Percentiles rank a stretch among this genome's conserved stretches.
These are phyloP conservation scores for Rhabdomys pumilio DNA, from an alignment of 2,797 vertebrate genomes.

Conservation along the genomic window DNA sequence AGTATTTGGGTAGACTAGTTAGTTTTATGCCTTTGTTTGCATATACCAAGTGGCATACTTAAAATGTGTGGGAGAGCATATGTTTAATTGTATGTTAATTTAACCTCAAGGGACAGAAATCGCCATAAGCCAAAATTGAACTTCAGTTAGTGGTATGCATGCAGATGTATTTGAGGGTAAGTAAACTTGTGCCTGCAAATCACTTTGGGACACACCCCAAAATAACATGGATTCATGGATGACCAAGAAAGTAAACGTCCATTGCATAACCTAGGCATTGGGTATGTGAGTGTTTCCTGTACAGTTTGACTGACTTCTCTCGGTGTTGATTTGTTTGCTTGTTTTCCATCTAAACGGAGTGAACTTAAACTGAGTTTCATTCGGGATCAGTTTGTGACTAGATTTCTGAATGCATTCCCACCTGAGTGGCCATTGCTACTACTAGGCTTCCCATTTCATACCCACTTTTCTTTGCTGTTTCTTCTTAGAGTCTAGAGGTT, in stretches of 20 bases:
- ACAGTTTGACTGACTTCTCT: conserved; percentile 51
- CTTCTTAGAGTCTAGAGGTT: neutral
- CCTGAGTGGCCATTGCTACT: neutral
- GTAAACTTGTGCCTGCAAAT: neutral
- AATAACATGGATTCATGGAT: neutral
- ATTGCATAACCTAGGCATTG: neutral
- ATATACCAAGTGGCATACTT: conserved; percentile 37
- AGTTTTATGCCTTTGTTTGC: conserved; percentile 46
- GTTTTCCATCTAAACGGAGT: conserved; percentile 20
- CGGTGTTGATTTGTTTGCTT: neutral
- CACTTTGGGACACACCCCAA: conserved; percentile 30
- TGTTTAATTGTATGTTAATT: conserved; percentile 44
- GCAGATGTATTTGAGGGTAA: neutral
- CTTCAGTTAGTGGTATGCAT: conserved; percentile 6
- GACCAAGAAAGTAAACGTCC: conserved; percentile 1
- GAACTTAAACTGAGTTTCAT: conserved; percentile 31
- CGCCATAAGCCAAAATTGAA: conserved; percentile 17
- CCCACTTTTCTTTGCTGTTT: neutral
- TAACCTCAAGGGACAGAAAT: conserved; percentile 28
- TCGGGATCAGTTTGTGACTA: neutral
- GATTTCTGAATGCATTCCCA: neutral
- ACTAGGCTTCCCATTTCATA: neutral
- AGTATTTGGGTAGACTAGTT: neutral
- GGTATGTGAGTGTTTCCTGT: neutral
- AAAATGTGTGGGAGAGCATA: neutral